A percentile compares a stretch with the other conserved stretches of the same genome.
phyloP scores from a whole-genome alignment of 53 echinoderm and acorn worm species.

The Apostichopus leukothele region DNA sequence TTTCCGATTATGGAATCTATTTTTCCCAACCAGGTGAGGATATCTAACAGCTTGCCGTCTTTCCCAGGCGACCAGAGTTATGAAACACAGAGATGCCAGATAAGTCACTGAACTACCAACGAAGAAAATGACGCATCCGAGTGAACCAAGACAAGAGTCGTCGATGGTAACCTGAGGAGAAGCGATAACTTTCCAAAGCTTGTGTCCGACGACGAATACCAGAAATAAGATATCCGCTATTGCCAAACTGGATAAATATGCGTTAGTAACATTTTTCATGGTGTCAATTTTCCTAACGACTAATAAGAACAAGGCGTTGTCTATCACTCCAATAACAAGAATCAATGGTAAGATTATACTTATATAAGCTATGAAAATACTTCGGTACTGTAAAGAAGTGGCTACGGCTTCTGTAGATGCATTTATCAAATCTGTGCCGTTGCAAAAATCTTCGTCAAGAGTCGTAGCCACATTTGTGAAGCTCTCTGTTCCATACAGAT shows the following conservation, averaged over 20 bases:
- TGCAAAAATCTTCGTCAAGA: not conserved
- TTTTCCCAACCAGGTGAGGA: slow-evolving; percentile 55
- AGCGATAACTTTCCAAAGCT: slow-evolving; percentile 55
- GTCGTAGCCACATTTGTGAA: not conserved
- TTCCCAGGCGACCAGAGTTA: slow-evolving; percentile 80
- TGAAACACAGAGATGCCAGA: slow-evolving; percentile 80
- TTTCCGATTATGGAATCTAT: slow-evolving; percentile 26
- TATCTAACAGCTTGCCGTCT: slow-evolving; percentile 76
- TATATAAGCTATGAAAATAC: slow-evolving; percentile 53
- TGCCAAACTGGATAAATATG: slow-evolving; percentile 75
- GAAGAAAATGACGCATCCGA: slow-evolving; percentile 72
- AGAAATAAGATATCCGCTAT: slow-evolving; percentile 82
- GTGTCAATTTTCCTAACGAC: slow-evolving; percentile 72
- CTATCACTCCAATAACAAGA: slow-evolving; percentile 69
- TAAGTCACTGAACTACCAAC: slow-evolving; percentile 68
- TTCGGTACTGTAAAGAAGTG: slow-evolving; percentile 36
- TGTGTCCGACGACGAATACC: slow-evolving; percentile 78
- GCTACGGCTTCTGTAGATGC: not conserved
- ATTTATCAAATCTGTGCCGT: not conserved
- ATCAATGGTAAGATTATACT: slow-evolving; percentile 74
- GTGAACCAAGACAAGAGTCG: slow-evolving; percentile 59
- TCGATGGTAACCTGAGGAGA: slow-evolving; percentile 66
- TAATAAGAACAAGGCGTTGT: slow-evolving; percentile 76
- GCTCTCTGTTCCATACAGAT: not conserved
- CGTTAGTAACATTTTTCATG: slow-evolving; percentile 90